Conservation (phyloP, 2,797 vertebrate species). For the Trematomus bernacchii region DNA sequence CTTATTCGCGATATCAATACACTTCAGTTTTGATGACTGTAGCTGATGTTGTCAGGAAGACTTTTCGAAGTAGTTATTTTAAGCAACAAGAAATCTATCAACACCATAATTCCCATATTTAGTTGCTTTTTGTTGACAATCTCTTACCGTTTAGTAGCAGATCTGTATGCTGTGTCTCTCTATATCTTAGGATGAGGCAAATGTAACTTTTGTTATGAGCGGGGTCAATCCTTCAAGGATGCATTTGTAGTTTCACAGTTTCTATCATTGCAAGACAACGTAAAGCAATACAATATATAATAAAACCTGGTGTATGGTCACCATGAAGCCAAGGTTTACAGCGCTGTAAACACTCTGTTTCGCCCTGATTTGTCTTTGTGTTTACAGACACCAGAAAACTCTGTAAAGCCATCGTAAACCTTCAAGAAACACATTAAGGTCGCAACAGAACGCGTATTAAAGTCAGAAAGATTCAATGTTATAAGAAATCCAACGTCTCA, state of each 20-base stretch:
- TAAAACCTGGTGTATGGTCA: not conserved
- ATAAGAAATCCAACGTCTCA: not conserved
- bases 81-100: no score
- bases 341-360: not conserved
- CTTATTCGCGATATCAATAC: no score
- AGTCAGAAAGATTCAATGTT: constrained; percentile 20
- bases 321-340: not conserved
- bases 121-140: not conserved
- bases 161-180: not conserved
- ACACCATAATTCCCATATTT: not conserved
- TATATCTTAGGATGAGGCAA: not conserved
- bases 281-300: not conserved
- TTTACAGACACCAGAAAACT: constrained; percentile 13
- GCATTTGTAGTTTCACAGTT: not conserved
- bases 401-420: constrained; percentile 17
- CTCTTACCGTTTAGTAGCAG: not conserved
- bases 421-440: constrained; percentile 6
- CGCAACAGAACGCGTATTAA: not conserved
- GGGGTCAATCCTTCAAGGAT: not conserved
- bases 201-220: not conserved
- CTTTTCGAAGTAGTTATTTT: no score
- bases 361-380: constrained; percentile 10
- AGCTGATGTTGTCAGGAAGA: no score
- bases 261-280: not conserved
- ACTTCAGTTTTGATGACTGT: no score